Base-by-base conservation (phyloP, 2,888 invertebrate genomes). In the Pegoplata infirma region DNA sequence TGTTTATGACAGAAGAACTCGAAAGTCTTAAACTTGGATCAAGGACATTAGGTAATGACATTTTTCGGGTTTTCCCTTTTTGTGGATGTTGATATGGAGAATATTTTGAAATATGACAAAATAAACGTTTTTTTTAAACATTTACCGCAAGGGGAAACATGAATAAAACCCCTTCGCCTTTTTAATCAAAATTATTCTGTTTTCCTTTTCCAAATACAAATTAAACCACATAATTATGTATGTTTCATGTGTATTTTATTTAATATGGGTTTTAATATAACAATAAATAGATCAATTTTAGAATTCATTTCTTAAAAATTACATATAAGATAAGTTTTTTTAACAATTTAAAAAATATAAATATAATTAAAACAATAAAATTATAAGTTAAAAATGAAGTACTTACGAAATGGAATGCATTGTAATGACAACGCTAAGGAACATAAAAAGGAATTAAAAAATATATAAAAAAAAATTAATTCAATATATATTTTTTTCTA, bases 211-310 rank as follows among this genome's bases (percentile, higher is more conserved):
- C n/a, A n/a, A n/a, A n/a, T n/a, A n/a, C n/a, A n/a, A n/a, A n/a
- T n/a, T n/a, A 5, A 25, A 25, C 25, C 25, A 25, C 3, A 25
- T 25, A 25, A 25, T 25, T 6, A n/a, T n/a, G 25, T 25, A 5
- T 6, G 12, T 40, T 40, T 40, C 36, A 8, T 40, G n/a, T 32
- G 4, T 68, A 51, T 59, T 51, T 67, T 53, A 46, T 56, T 66
- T 47, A 28, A 61, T 61, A n/a, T 4, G n/a, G 36, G 4, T 25
- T 49, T 55, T 36, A 47, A 63, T 46, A 68, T 69, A 73, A 73
- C 51, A 68, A 78, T 76, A 63, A 61, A 44, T 77, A 74, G 64
- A 72, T 59, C 53, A 28, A 66, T 69, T 78, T 78, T 74, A 78
- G 68, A 78, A 78, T 74, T 59, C 59, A 63, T 55, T 78, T 74